Base-by-base conservation (phyloP, 2,797 vertebrate species). In the Chrosomus eos region DNA sequence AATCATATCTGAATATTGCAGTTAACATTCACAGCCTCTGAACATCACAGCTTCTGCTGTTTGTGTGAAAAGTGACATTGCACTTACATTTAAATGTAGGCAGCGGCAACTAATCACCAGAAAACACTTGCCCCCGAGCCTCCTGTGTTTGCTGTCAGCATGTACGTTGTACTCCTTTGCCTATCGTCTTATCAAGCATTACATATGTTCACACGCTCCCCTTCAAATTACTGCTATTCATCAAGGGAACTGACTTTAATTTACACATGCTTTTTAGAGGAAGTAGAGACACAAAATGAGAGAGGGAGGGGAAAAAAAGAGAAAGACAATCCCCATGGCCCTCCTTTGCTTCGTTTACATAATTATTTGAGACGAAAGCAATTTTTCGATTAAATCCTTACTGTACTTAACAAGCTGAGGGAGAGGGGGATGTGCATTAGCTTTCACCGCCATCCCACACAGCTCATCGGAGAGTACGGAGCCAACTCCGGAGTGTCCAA, bases 321-420 rank as follows among this genome's bases (percentile, higher is more conserved):
- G 66, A 23, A 76, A 55, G 60, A 58, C 38, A 80, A 53, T 72
- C 80, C 80, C 86, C 79, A 67, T 60, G 31, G 73, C 77, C 48
- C 33, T 58, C 78, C 85, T 77, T 83, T 78, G 80, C 77, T 85
- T 84, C 70, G 28, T 85, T 89, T 88, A 87, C 86, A 73, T 79
- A 84, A 62, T 83, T 75, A 82, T 88, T 88, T 87, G 33, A 85
- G 80, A 76, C 58, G 28, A 83, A 80, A 82, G 76, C 71, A 67
- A 86, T 70, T 85, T 79, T 45, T 80, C 48, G 31, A 83, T 84
- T 88, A 85, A 87, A 88, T 89, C 85, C 84, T 43, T 23, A 82
- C 85, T 82, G 81, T 82, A 81, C 80, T 85, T 89, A 89, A 90
- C 87, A 88, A 89, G 89, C 86, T 85, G 68, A 80, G 88, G 86